Percentiles rank a stretch among this genome's conserved stretches.
phyloP scores from a whole-genome alignment of 2,888 invertebrate species.

The Platycnemis pennipes region DNA sequence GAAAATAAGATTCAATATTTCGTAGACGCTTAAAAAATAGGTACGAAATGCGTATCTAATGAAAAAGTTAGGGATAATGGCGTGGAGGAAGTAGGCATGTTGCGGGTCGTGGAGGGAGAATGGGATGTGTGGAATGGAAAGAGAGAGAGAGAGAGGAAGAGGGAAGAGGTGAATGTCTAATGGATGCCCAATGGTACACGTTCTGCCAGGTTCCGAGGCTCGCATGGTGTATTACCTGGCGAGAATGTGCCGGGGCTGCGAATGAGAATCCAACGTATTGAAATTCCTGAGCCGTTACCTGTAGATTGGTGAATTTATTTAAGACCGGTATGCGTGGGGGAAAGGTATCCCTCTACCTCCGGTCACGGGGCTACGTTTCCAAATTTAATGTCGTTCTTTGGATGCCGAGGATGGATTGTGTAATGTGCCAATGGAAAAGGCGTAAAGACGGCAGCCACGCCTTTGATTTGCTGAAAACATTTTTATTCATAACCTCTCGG shows the following conservation, averaged over 20 bases:
- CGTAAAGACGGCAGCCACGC: neutral
- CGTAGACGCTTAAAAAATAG: neutral
- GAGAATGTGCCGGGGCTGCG: conserved; percentile 55
- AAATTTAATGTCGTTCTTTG: conserved; percentile 54
- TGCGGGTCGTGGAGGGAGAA: neutral
- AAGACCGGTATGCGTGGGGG: conserved; percentile 52
- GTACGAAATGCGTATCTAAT: neutral
- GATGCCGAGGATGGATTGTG: neutral
- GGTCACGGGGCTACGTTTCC: neutral
- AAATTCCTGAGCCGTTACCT: conserved; percentile 25
- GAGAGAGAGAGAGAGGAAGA: conserved; percentile 29
- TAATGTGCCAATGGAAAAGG: neutral
- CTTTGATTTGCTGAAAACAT: no score
- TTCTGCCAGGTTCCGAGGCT: conserved; percentile 57
- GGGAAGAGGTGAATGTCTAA: conserved; percentile 57
- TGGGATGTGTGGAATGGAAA: neutral
- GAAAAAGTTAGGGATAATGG: neutral
- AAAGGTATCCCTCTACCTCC: neutral
- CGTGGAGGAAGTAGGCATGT: neutral
- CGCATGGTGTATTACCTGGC: conserved; percentile 55
- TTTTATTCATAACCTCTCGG: no score
- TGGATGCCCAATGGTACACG: conserved; percentile 58
- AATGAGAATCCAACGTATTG: conserved; percentile 48
- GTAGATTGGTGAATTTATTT: conserved; percentile 64
- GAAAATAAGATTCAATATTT: neutral